Percentiles rank a stretch among this genome's conserved stretches.
phyloP scores from a whole-genome alignment of 2,113 vertebrate species.

The rabbit (Oryctolagus cuniculus) region DNA sequence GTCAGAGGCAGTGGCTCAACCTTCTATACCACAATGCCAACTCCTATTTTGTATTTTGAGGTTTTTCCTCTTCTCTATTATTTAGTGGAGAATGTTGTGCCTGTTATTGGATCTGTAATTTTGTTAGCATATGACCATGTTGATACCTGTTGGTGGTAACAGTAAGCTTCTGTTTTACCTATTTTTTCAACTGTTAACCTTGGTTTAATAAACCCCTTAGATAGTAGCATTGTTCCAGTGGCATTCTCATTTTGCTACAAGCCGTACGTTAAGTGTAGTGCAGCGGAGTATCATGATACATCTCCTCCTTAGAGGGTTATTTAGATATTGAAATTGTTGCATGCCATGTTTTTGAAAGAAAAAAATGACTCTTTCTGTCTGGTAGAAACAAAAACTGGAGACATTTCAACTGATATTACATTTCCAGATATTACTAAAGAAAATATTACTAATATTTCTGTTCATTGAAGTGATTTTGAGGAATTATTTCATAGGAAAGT shows the following conservation, averaged over 20 bases:
- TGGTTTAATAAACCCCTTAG: neutral
- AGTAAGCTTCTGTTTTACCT: neutral
- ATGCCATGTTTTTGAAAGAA: neutral
- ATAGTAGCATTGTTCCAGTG: neutral
- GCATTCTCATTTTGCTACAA: neutral
- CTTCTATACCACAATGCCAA: no score
- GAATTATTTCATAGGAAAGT: neutral
- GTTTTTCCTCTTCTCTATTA: neutral
- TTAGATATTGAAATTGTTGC: neutral
- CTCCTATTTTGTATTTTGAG: neutral
- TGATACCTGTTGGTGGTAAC: neutral
- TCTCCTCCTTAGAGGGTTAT: neutral
- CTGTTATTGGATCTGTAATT: neutral
- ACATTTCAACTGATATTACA: neutral
- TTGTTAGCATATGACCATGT: neutral
- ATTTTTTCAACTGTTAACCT: neutral
- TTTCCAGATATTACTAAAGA: neutral
- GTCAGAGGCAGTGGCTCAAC: no score
- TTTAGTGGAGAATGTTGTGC: neutral
- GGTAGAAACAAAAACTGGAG: neutral
- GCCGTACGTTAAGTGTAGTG: neutral
- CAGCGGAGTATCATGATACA: neutral
- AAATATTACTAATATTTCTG: neutral
- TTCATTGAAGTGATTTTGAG: conserved; percentile 38
- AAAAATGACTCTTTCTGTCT: neutral